A percentile compares a stretch with the other conserved stretches of the same genome.
Evolutionary conservation across 1,140 invertebrate genomes (phyloP).

Genomic region (Drosophila insularis): DNA sequence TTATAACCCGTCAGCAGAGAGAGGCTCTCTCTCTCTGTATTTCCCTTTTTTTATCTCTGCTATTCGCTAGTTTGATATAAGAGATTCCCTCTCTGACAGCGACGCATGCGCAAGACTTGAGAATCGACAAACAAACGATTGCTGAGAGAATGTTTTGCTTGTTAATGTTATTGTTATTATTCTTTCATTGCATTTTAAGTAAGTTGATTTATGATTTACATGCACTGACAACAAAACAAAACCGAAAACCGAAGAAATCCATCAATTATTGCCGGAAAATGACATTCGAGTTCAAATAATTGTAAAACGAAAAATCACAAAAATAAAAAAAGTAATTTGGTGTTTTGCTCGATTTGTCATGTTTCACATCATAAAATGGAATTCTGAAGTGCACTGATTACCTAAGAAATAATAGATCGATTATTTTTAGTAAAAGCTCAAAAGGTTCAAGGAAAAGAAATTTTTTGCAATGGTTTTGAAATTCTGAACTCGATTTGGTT

Average conservation of each 20-base stretch:
- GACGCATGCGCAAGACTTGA: constrained; percentile 43
- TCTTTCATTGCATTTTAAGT: constrained; percentile 16
- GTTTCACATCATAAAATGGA: no score
- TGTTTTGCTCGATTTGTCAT: no score
- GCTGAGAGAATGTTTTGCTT: constrained; percentile 42
- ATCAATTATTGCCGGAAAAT: not conserved
- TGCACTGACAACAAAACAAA: not conserved
- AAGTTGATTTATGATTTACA: constrained; percentile 26
- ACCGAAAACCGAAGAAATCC: not conserved
- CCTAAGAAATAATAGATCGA: no score
- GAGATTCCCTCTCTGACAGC: constrained; percentile 24
- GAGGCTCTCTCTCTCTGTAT: not conserved
- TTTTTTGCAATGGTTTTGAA: no score
- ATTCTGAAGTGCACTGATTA: no score
- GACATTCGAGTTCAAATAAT: not conserved
- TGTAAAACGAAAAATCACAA: not conserved
- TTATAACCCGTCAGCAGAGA: constrained; percentile 9
- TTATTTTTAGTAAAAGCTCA: no score
- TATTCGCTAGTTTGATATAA: constrained; percentile 35
- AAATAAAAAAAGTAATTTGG: not conserved
- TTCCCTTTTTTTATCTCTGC: constrained; percentile 2
- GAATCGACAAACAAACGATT: not conserved
- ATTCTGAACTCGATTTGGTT: no score
- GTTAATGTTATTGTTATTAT: constrained; percentile 54
- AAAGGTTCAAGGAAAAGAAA: no score